Conservation (phyloP, 2,113 vertebrate species). For the Trematocara nigrifrons region DNA sequence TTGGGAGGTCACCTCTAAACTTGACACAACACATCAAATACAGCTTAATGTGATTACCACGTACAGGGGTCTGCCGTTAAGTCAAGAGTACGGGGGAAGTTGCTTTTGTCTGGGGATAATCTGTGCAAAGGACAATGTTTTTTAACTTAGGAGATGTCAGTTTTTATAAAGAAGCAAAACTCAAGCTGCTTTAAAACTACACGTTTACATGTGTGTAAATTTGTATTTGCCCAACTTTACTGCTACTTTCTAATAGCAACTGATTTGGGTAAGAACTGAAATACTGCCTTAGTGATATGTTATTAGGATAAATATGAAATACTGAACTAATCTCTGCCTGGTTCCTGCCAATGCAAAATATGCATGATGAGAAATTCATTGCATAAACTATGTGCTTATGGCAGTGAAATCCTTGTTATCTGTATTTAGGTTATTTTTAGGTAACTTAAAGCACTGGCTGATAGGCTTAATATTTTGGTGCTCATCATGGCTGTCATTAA, state of each 20-base stretch:
- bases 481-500: neutral
- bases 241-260: neutral
- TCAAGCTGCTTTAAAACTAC: neutral
- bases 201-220: neutral
- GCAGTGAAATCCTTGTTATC: neutral
- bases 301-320: neutral
- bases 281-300: neutral
- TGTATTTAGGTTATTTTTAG: neutral
- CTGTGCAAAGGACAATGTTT: neutral
- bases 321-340: neutral
- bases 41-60: slow-evolving; percentile 66
- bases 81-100: slow-evolving; percentile 17
- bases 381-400: neutral
- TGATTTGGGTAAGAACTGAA: neutral
- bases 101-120: slow-evolving; percentile 32
- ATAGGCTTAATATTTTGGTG: neutral
- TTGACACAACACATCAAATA: slow-evolving; percentile 69
- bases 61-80: slow-evolving; percentile 29
- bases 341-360: neutral
- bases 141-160: neutral
- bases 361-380: neutral
- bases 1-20: slow-evolving; percentile 61
- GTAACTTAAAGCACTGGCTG: neutral
- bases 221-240: neutral
- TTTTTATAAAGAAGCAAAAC: neutral